Evolutionary conservation across 2,113 vertebrate genomes (phyloP).

Genomic region (Accipiter virgatus): DNA sequence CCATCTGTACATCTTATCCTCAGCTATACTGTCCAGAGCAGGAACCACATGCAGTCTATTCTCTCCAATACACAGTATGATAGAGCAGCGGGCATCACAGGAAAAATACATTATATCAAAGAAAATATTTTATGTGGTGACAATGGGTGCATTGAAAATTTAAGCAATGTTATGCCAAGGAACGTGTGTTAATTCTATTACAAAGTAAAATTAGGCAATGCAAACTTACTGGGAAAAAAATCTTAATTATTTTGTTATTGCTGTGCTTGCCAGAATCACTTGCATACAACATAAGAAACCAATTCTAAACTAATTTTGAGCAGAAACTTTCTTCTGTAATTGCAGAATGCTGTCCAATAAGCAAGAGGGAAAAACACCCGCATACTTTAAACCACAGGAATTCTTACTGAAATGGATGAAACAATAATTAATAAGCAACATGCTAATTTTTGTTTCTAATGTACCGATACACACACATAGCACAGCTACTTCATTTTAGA

Average conservation of each 20-base stretch:
- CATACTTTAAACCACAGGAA: conserved; percentile 33
- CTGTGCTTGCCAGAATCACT: conserved; percentile 40
- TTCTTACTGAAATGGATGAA: conserved; percentile 27
- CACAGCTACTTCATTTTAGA: conserved; percentile 10
- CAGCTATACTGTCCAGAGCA: neutral
- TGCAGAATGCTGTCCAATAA: conserved; percentile 16
- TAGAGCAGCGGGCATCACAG: neutral
- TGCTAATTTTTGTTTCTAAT: neutral
- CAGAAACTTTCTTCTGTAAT: conserved; percentile 42
- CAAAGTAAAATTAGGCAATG: conserved; percentile 23
- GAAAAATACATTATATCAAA: neutral
- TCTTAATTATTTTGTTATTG: conserved; percentile 49
- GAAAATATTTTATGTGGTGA: neutral
- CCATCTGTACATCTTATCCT: neutral
- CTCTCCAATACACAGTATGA: neutral
- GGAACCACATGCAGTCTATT: neutral
- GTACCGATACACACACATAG: neutral
- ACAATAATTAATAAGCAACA: conserved; percentile 29
- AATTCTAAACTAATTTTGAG: conserved; percentile 56
- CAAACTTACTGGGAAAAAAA: conserved; percentile 13
- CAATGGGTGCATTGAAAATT: neutral
- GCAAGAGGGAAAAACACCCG: neutral
- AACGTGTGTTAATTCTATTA: conserved; percentile 38
- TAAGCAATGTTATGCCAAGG: neutral
- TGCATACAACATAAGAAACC: conserved; percentile 50